A percentile compares a stretch with the other conserved stretches of the same genome.
Conservation (phyloP, 2,113 vertebrate species). For the Phodopus roborovskii region DNA sequence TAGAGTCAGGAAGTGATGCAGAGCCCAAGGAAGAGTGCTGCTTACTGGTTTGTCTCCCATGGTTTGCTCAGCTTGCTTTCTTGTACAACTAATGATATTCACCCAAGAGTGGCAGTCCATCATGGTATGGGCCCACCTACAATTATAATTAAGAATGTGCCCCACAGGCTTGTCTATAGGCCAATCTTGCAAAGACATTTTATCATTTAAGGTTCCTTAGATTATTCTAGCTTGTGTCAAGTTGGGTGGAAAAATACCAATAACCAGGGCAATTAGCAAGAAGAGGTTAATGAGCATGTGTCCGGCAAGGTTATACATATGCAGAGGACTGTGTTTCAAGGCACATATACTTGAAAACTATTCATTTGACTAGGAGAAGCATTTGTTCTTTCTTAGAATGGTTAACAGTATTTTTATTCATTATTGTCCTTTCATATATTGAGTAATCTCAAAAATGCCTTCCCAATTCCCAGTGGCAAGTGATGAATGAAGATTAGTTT, state of each 20-base stretch:
- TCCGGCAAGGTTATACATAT: background rate
- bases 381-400: constrained; percentile 14
- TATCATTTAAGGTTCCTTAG: background rate
- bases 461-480: constrained; percentile 77
- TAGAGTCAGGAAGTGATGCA: background rate
- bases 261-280: background rate
- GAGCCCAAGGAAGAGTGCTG: background rate
- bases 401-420: constrained; percentile 77
- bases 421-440: constrained; percentile 77
- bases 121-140: background rate
- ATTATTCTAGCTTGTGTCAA: background rate
- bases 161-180: background rate
- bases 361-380: constrained; percentile 13
- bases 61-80: background rate
- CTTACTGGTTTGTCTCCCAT: background rate
- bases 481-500: constrained; percentile 81
- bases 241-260: background rate
- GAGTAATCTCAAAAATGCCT: constrained; percentile 83
- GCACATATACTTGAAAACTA: background rate
- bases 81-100: background rate
- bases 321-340: background rate
- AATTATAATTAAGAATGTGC: background rate
- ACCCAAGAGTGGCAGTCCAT: background rate
- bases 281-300: background rate
- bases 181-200: background rate